A percentile compares a stretch with the other conserved stretches of the same genome.
These are phyloP conservation scores for Saguinus midas DNA, from an alignment of 2,113 vertebrate species.

Conservation along the genomic window DNA sequence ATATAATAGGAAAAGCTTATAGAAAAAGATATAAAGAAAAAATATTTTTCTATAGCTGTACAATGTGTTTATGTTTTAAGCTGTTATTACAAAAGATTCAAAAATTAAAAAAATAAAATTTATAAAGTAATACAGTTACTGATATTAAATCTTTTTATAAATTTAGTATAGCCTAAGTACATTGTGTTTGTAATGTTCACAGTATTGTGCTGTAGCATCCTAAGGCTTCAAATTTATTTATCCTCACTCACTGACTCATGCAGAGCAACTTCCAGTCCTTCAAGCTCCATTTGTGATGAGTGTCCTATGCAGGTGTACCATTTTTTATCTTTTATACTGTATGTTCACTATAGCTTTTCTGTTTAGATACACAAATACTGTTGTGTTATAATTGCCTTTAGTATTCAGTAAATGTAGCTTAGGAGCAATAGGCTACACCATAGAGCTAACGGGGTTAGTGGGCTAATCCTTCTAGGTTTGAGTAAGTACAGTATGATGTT, in stretches of 20 bases:
- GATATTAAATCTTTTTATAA: neutral
- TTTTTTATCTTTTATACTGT: neutral
- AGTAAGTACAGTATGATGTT: neutral
- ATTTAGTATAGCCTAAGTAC: neutral
- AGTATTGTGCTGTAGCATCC: no score
- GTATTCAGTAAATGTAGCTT: neutral
- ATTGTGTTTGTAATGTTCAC: neutral
- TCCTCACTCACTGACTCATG: neutral
- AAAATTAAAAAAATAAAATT: neutral
- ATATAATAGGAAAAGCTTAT: neutral
- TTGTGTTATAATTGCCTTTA: neutral
- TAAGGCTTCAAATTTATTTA: neutral
- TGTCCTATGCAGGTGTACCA: neutral
- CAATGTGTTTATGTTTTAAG: neutral
- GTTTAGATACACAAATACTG: neutral
- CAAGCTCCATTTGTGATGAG: neutral
- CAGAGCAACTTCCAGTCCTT: neutral
- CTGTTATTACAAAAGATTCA: neutral
- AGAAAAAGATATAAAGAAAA: neutral
- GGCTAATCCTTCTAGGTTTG: neutral
- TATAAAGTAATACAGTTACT: neutral
- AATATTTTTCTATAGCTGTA: neutral
- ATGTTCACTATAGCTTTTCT: neutral
- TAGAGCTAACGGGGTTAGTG: neutral
- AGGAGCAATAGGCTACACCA: neutral